phyloP scores from a whole-genome alignment of 2,797 vertebrate genomes.

The Enteromius unitaeniatus region DNA sequence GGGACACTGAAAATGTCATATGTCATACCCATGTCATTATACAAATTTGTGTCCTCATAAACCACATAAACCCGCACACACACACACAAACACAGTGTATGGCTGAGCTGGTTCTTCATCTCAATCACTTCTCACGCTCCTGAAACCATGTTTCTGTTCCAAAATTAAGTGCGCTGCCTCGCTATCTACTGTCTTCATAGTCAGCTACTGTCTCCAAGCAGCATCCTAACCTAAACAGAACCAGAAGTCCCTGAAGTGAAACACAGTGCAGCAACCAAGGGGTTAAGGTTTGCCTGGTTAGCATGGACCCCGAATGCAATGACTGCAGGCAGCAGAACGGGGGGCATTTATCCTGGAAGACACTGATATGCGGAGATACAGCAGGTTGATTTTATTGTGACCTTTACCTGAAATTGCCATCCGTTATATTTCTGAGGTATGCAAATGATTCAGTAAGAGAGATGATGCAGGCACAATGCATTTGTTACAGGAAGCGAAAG shows the following conservation, averaged over 20 bases:
- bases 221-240: neutral
- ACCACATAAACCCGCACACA: too few species aligned
- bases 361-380: slow-evolving; percentile 15
- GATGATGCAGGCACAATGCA: neutral
- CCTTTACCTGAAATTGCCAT: slow-evolving; percentile 43
- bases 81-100: neutral
- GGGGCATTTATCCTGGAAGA: slow-evolving; percentile 1
- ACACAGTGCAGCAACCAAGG: neutral
- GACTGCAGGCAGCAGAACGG: neutral
- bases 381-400: slow-evolving; percentile 42
- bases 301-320: neutral
- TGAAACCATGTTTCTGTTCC: slow-evolving; percentile 17
- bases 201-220: neutral
- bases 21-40: too few species aligned
- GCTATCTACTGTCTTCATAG: neutral
- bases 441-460: slow-evolving; percentile 43
- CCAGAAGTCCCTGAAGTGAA: neutral
- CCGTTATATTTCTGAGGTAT: slow-evolving; percentile 43
- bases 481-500: slow-evolving; percentile 33
- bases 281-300: neutral
- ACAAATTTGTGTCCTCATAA: too few species aligned
- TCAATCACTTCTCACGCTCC: slow-evolving; percentile 4
- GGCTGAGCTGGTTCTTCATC: neutral
- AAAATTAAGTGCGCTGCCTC: neutral
- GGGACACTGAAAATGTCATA: too few species aligned